phyloP scores from a whole-genome alignment of 1,140 invertebrate genomes.

The Triops cancriformis region DNA sequence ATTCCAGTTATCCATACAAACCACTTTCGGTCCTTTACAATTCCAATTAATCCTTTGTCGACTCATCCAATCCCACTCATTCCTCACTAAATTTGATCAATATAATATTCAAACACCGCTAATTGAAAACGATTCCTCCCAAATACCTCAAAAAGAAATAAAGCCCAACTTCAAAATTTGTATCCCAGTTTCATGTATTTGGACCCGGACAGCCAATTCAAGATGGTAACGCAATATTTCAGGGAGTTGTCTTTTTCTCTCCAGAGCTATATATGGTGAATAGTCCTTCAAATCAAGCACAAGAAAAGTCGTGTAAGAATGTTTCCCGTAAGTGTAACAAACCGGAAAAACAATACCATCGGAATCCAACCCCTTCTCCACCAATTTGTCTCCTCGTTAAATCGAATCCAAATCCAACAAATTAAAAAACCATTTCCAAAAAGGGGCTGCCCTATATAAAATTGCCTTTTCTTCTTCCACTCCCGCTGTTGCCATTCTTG shows the following conservation, averaged over 20 bases:
- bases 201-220: conserved; percentile 12
- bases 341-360: not conserved
- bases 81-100: too few species aligned
- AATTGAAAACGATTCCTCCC: too few species aligned
- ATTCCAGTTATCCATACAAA: too few species aligned
- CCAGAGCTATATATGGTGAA: too few species aligned
- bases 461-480: not conserved
- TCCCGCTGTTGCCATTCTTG: not conserved
- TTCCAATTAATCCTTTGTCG: too few species aligned
- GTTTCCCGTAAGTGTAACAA: not conserved
- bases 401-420: not conserved
- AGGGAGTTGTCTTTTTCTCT: not conserved
- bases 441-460: not conserved
- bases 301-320: not conserved
- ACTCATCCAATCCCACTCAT: too few species aligned
- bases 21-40: too few species aligned
- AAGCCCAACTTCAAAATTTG: not conserved
- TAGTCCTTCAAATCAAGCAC: too few species aligned
- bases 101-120: too few species aligned
- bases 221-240: not conserved
- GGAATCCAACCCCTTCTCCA: not conserved
- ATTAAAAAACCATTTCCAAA: not conserved
- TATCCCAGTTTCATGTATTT: conserved; percentile 8
- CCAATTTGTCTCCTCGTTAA: not conserved
- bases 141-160: too few species aligned